phyloP scores from a whole-genome alignment of 1,140 invertebrate genomes.

The Philotrypesis tridentata region DNA sequence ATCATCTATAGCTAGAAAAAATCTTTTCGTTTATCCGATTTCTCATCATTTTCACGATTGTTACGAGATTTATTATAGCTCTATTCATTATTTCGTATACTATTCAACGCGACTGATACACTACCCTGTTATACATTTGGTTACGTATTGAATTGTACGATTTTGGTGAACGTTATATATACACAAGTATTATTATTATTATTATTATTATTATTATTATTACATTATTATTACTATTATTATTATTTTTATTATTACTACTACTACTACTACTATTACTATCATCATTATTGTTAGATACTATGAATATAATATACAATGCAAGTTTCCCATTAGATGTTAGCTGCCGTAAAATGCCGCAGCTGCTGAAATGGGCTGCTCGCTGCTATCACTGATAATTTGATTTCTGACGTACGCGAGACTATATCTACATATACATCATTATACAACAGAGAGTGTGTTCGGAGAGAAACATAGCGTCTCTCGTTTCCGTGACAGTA shows the following conservation, averaged over 20 bases:
- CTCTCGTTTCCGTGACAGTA: background rate
- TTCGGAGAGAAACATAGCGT: background rate
- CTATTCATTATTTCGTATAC: too few relatives aligned
- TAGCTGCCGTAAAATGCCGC: constrained; percentile 67
- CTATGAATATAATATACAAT: constrained; percentile 5
- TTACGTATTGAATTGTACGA: too few relatives aligned
- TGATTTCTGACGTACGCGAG: constrained; percentile 31
- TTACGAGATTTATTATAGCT: background rate
- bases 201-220: background rate
- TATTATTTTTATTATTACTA: too few relatives aligned
- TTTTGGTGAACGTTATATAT: background rate
- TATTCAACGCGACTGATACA: too few relatives aligned
- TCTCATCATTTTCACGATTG: too few relatives aligned
- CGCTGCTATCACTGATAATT: constrained; percentile 70
- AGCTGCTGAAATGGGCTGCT: constrained; percentile 69
- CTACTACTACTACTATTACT: too few relatives aligned
- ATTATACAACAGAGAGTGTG: background rate
- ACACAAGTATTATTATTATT: background rate
- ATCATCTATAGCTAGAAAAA: background rate
- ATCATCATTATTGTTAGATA: background rate
- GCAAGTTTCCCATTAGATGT: constrained; percentile 62
- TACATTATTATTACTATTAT: background rate
- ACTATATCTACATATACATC: background rate
- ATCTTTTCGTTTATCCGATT: background rate
- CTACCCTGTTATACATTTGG: too few relatives aligned